Base-by-base conservation (phyloP, 2,888 invertebrate genomes). In the Heliconius cydno region DNA sequence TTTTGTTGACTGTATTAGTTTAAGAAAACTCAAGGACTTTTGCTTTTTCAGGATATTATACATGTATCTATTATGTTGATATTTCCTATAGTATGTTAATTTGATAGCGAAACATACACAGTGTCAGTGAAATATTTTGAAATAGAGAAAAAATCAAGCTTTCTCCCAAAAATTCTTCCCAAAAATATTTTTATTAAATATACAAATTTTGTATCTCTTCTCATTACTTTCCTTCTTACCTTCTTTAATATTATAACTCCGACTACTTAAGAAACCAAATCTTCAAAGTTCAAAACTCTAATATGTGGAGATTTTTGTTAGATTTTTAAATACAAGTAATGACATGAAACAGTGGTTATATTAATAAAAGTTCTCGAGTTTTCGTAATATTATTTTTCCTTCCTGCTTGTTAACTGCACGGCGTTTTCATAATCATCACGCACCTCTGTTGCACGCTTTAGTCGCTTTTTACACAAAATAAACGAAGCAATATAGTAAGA, bases 401-500 rank as follows among this genome's bases (percentile, higher is more conserved):
- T 73, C 66, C 38, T 72, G 78, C 79, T 79, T 83, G 78, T 76
- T 77, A 79, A 70, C 79, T 87, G 92, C 94, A 94, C 94, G 86
- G 93, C 94, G 89, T 88, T 91, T 90, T 85, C 91, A 90, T 93
- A 91, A 94, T 94, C 94, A 94, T 94, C 94, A 92, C 85, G 93
- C 94, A 93, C 94, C 85, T 85, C 83, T 86, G 86, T 83, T 87
- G 85, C 89, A 74, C 76, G 87, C 88, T 88, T 90, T 80, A 77
- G 65, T 79, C 57, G 77, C 68, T 73, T 80, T 78, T 76, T 22
- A 67, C 57, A 71, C 46, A 68, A 76, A 30, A 41, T 66, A 2
- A 52, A n/a, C 22, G 30, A 73, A 60, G 30, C 34, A 60, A 34
- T 60, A 7, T 73, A 2, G 6, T 72, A 28, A 70, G 41, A 70